Conservation (phyloP, 2,797 vertebrate species). For the Bradypus variegatus region DNA sequence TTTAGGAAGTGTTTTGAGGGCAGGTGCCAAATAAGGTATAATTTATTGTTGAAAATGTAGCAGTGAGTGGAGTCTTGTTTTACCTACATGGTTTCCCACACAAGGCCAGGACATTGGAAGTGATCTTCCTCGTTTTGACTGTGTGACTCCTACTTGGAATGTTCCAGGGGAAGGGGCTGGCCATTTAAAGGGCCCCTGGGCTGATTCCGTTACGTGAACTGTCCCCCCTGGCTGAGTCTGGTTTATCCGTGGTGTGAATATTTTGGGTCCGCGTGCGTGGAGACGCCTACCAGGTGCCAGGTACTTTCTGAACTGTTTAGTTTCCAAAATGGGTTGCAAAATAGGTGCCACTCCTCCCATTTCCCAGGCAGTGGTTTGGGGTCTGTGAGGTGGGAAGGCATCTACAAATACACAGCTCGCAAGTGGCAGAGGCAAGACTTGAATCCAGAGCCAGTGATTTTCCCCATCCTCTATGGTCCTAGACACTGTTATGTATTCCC, state of each 20-base stretch:
- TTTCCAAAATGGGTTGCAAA: not conserved
- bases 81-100: not conserved
- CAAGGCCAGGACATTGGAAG: rapidly evolving
- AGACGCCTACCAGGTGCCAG: not conserved
- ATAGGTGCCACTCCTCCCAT: not conserved
- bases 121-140: not conserved
- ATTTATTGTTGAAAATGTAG: not conserved
- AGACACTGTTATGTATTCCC: not conserved
- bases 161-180: not conserved
- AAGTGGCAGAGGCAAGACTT: not conserved
- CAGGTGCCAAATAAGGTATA: not conserved
- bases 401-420: no score
- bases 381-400: not conserved
- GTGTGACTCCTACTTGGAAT: not conserved
- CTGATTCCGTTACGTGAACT: not conserved
- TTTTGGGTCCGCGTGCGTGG: not conserved
- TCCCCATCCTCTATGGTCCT: rapidly evolving
- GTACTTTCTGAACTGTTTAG: not conserved
- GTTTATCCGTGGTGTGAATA: not conserved
- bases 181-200: not conserved
- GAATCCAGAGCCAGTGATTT: not conserved
- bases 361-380: not conserved
- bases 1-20: not conserved
- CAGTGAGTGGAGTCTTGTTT: no score
- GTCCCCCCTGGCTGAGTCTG: not conserved